Conservation (phyloP, 2,113 vertebrate genomes). For the Chionis minor region DNA sequence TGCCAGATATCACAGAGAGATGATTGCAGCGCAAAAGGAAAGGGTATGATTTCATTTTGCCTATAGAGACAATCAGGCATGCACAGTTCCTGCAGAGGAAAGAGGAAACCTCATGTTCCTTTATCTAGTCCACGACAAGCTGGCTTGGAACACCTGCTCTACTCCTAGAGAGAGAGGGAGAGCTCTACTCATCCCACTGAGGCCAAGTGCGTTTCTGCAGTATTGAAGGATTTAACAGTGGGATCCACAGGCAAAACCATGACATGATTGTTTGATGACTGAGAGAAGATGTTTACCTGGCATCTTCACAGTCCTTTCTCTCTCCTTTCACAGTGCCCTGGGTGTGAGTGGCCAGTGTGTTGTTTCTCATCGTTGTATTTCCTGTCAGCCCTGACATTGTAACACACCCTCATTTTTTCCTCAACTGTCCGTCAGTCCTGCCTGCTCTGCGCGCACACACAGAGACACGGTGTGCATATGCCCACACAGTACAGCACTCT, state of each 20-base stretch:
- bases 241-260: not conserved
- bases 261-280: not conserved
- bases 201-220: not conserved
- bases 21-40: not conserved
- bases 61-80: not conserved
- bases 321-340: not conserved
- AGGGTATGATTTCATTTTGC: not conserved
- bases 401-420: too few species aligned
- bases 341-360: not conserved
- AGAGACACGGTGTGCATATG: fast-evolving
- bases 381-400: not conserved
- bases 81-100: not conserved
- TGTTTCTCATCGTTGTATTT: not conserved
- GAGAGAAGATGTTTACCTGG: not conserved
- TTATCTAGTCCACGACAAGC: not conserved
- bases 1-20: not conserved
- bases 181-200: not conserved
- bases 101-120: not conserved
- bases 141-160: not conserved
- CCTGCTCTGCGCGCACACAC: not conserved
- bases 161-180: not conserved
- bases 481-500: not conserved
- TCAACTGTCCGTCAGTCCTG: not conserved
- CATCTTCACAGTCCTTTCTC: not conserved
- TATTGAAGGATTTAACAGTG: not conserved